Percentiles rank a stretch among this genome's conserved stretches.
Conservation (phyloP, 2,888 invertebrate species). For the Ceraclea dissimilis region DNA sequence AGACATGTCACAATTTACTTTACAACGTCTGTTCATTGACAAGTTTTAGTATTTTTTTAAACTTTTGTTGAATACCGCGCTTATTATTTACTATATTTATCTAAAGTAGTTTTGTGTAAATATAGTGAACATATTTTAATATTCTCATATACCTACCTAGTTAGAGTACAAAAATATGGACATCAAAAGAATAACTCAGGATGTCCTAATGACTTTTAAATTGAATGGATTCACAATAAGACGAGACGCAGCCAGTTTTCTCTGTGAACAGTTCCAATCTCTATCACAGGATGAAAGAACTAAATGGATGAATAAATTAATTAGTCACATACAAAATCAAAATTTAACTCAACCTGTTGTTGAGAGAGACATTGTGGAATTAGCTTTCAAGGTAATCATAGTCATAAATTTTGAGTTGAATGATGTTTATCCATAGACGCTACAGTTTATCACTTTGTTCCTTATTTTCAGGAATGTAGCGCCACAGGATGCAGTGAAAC, state of each 20-base stretch:
- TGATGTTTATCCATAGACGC: too few species aligned
- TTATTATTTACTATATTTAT: too few species aligned
- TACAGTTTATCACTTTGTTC: background rate
- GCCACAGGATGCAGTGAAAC: slow-evolving; percentile 55
- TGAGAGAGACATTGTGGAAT: slow-evolving; percentile 62
- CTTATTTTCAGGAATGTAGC: slow-evolving; percentile 43
- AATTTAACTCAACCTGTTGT: slow-evolving; percentile 65
- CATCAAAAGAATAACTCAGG: slow-evolving; percentile 47
- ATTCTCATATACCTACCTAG: background rate
- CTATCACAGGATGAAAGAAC: slow-evolving; percentile 54
- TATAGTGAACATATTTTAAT: background rate
- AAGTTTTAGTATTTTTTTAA: background rate
- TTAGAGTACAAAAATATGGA: too few species aligned
- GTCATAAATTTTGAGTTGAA: too few species aligned
- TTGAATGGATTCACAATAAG: slow-evolving; percentile 67
- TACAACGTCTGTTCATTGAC: too few species aligned
- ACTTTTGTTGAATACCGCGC: too few species aligned
- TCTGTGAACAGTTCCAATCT: slow-evolving; percentile 63
- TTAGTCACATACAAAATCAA: slow-evolving; percentile 71
- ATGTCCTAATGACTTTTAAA: slow-evolving; percentile 62
- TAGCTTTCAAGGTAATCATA: slow-evolving; percentile 59
- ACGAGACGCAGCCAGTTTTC: slow-evolving; percentile 43
- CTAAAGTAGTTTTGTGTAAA: too few species aligned
- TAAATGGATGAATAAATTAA: slow-evolving; percentile 66
- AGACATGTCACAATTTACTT: too few species aligned